phyloP scores from a whole-genome alignment of 2,113 vertebrate genomes.

The Pelusios castaneus region DNA sequence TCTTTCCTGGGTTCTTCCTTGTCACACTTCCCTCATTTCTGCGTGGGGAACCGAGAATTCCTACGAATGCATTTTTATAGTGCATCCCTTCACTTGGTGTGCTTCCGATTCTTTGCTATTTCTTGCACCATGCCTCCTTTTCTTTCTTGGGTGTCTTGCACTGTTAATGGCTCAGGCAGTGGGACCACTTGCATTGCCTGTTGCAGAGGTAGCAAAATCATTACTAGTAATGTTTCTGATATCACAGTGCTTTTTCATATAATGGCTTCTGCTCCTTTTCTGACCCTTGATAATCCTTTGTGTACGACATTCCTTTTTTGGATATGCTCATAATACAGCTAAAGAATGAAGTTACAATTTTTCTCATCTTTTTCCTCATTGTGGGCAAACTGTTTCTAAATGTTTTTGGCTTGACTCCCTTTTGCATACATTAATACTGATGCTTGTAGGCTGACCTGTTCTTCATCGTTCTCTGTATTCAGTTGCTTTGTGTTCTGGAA shows the following conservation, averaged over 20 bases:
- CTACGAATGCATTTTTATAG: not conserved
- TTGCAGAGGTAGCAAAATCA: not conserved
- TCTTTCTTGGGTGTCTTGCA: not conserved
- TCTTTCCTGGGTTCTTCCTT: not conserved
- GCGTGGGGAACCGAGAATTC: not conserved
- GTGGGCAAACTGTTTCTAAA: not conserved
- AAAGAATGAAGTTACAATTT: not conserved
- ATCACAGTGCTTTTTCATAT: not conserved
- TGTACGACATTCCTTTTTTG: not conserved
- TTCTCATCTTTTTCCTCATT: not conserved
- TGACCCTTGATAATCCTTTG: not conserved
- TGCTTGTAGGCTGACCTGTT: not conserved
- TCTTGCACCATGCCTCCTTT: not conserved
- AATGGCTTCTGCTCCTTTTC: not conserved
- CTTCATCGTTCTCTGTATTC: not conserved
- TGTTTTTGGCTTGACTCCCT: not conserved
- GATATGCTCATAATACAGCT: not conserved
- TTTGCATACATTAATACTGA: not conserved
- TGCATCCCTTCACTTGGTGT: fast-evolving
- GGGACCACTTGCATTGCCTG: not conserved
- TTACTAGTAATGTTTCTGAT: not conserved
- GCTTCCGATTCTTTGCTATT: not conserved
- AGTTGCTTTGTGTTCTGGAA: not conserved
- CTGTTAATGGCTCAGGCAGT: not conserved
- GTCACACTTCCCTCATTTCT: not conserved